A percentile compares a stretch with the other conserved stretches of the same genome.
phyloP scores from a whole-genome alignment of 37 sponge, comb jelly and placozoan genomes.

The Halisarca cf. caerulea region DNA sequence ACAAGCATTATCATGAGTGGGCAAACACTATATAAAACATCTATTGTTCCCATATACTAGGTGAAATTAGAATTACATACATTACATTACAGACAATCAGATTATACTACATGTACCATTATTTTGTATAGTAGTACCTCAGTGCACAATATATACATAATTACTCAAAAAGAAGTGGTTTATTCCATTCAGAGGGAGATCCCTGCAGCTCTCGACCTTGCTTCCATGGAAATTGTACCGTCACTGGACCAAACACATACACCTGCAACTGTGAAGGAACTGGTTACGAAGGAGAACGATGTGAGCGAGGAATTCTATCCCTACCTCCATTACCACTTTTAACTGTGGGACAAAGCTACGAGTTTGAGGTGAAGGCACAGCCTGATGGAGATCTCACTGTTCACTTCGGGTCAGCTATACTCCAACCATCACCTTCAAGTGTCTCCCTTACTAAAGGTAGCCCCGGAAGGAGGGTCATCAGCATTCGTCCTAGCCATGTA shows the following conservation, averaged over 20 bases:
- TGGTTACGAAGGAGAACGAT: background rate
- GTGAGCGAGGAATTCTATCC: constrained; percentile 3
- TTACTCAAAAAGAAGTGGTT: no score
- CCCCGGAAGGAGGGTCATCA: background rate
- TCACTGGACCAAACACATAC: background rate
- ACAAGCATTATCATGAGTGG: no score
- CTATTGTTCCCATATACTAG: no score
- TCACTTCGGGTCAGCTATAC: background rate
- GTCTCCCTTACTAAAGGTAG: background rate
- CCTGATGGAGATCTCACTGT: background rate
- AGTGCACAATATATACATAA: no score
- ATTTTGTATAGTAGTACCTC: no score
- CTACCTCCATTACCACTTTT: background rate
- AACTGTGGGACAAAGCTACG: background rate
- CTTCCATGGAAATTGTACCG: background rate
- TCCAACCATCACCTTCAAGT: background rate
- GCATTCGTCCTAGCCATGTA: background rate
- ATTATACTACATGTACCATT: no score
- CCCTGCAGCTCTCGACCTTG: background rate
- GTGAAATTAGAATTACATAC: no score
- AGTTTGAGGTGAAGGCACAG: background rate
- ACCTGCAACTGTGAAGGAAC: constrained; percentile 14
- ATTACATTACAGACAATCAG: no score
- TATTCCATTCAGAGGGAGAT: constrained; percentile 26
- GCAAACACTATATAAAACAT: no score